Evolutionary conservation across 2,888 invertebrate genomes (phyloP).

Genomic region (Lithophane ornitopus): DNA sequence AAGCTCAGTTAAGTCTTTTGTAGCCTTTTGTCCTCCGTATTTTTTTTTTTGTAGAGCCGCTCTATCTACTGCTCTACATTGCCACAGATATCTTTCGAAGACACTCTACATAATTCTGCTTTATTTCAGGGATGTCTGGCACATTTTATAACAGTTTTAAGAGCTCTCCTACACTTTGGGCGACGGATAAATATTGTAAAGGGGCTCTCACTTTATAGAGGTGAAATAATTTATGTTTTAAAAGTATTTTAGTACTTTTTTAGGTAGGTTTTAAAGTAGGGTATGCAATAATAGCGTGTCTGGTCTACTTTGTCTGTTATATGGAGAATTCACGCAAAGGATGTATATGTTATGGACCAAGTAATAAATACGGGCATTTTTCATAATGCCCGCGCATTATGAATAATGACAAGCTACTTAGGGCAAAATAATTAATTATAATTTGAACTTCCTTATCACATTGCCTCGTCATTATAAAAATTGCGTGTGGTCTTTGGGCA

Average conservation of each 20-base stretch:
- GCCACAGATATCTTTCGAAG: slow-evolving; percentile 21
- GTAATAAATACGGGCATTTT: too few species aligned
- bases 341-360: too few species aligned
- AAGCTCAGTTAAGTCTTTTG: slow-evolving; percentile 21
- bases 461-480: too few species aligned
- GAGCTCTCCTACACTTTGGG: slow-evolving; percentile 30
- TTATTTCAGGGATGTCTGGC: slow-evolving; percentile 35
- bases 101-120: slow-evolving; percentile 50
- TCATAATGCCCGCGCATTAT: too few species aligned
- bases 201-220: slow-evolving; percentile 17
- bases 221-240: slow-evolving; percentile 43
- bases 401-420: too few species aligned
- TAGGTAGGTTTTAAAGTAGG: slow-evolving; percentile 21
- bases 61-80: slow-evolving; percentile 11
- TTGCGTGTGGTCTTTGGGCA: too few species aligned
- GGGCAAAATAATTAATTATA: too few species aligned
- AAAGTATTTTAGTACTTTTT: slow-evolving; percentile 36
- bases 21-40: slow-evolving; percentile 2
- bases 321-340: slow-evolving; percentile 19
- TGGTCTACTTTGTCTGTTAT: slow-evolving; percentile 18
- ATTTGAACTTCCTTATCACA: too few species aligned
- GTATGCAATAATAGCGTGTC: slow-evolving; percentile 25
- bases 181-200: slow-evolving; percentile 46
- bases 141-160: slow-evolving; percentile 55
- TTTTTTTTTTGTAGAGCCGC: neutral